Base-by-base conservation (phyloP, 2,888 invertebrate species). In the Andrena praecox region DNA sequence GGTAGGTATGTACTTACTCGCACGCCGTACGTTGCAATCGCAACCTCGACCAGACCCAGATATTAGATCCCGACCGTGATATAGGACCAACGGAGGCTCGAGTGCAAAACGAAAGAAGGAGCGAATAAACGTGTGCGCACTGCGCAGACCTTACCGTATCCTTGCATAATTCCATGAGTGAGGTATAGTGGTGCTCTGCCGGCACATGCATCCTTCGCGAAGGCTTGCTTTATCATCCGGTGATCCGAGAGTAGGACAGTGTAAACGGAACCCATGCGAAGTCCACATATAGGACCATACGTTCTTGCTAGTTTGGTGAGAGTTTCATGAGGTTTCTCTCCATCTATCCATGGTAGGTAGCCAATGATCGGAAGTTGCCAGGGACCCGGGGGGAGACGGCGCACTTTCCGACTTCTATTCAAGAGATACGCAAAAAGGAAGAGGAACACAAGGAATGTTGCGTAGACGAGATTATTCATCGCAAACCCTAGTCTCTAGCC, bases 161-260 rank as follows among this genome's bases (percentile, higher is more conserved):
- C 98, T 80, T 97, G 95, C 97, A 98, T 97, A 80, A 98, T 97
- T 48, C 98, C 98, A 91, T 98, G 97, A 0, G 98, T 98, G 64
- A 98, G 94, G 92, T 96, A 97, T 1, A 98, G 95, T 1, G 98
- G 98, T 0, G 98, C 98, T 83, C 97, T 95, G 16, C 97, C 98
- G 2, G 96, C 95, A 86, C 97, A 96, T 3, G 94, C 95, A 54
- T 97, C 97, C 92, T 96, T 96, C 0, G 96, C 95, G 73, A 98
- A 96, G 3, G 97, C 96, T 82, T 97, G 96, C 80, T 96, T 95
- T 64, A 98, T 95, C 71, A 97, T 90, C 69, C 95, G 95, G 8
- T 96, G 96, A 92, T 98, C 98, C 0, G 97, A 95, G 29, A 98
- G 91, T 0, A 98, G 96, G 0, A 98, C 96, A 0, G 97, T 96